Base-by-base conservation (phyloP, 1,140 invertebrate genomes). In the Drosophila ananassae region DNA sequence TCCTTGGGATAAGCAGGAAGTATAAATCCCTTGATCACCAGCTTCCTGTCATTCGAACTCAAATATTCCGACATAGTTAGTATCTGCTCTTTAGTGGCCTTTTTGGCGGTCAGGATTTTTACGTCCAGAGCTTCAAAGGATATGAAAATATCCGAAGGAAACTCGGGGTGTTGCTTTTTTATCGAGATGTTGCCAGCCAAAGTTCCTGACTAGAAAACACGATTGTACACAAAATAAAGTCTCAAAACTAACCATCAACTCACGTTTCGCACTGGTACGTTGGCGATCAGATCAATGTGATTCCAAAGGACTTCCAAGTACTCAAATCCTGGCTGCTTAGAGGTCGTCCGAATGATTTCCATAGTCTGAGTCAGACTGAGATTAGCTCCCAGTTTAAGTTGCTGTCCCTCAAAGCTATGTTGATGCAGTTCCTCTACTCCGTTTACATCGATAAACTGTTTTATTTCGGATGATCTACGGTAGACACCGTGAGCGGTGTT, bases 161-260 rank as follows among this genome's bases (percentile, higher is more conserved):
- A 97, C 52, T 95, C 94, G 0, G 92, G 92, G 66, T 95, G 93
- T 7, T 91, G 76, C 73, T 97, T 94, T 91, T 97, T 97, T 60
- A 97, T 94, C 93, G 95, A 95, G 24, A 97, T 92, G 79, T 97
- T 97, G 30, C 96, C 96, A 21, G 95, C 96, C 62, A 97, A 87
- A 5, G 94, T 95, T 52, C 95, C 96, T 54, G 95, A 85, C 90
- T 91, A 57, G 28, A 21, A 13, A 10, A 8, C 24, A 17, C 1
- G 1, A 5, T 13, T 46, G n/a, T 8, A 13, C 2, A 8, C 24
- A 2, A 2, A 34, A 9, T 0, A 32, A 2, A 8, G 25, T 3
- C 30, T 21, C 2, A 17, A 12, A 37, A 37, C 9, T 13, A 17
- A 17, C 24, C n/a, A 30, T 21, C 8, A 81, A 94, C 94, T 93